Conservation (phyloP, 2,888 invertebrate genomes). For the Chrysolina haemoptera region DNA sequence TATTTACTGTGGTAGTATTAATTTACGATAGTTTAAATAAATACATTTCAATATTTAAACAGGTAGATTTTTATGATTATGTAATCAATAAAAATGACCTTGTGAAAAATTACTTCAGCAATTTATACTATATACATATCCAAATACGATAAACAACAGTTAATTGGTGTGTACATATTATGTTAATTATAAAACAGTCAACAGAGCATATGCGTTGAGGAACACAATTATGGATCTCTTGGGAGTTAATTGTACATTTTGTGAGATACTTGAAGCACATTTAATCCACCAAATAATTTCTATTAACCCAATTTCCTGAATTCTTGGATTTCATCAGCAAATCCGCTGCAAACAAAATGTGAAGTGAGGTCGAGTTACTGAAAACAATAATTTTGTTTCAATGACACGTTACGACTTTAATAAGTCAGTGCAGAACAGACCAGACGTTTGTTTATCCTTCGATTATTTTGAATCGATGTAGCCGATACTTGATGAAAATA, state of each 20-base stretch:
- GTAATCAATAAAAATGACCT: constrained; percentile 17
- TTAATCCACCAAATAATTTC: neutral
- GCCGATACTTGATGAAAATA: too few species aligned
- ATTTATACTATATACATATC: neutral
- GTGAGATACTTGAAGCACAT: neutral
- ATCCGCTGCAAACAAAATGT: too few species aligned
- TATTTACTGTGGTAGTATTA: neutral
- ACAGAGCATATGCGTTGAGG: neutral
- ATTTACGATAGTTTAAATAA: constrained; percentile 2
- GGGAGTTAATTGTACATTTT: neutral
- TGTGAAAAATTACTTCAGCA: neutral
- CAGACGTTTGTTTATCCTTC: too few species aligned
- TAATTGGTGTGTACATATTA: neutral
- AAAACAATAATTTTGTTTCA: too few species aligned
- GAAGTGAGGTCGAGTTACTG: too few species aligned
- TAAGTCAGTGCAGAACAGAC: too few species aligned
- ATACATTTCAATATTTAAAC: neutral
- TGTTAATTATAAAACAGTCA: neutral
- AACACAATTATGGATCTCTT: neutral
- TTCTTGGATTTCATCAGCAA: too few species aligned
- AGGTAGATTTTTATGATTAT: neutral
- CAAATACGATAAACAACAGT: neutral
- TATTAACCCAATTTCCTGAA: too few species aligned
- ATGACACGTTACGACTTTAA: too few species aligned
- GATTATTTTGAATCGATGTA: too few species aligned